Conservation (phyloP, 2,888 invertebrate species). For the Ochropleura plecta region DNA sequence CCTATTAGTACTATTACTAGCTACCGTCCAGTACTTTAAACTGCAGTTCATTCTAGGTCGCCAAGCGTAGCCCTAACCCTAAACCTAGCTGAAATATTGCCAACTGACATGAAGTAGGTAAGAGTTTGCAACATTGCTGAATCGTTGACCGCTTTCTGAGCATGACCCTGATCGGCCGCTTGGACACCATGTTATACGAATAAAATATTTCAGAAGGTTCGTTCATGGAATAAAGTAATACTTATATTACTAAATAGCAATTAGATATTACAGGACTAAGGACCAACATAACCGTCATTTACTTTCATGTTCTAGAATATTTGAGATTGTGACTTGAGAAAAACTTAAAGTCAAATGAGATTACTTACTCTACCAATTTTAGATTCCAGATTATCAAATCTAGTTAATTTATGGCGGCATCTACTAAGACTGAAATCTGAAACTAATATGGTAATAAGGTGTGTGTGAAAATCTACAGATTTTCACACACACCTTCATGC, state of each 20-base stretch:
- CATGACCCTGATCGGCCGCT: constrained; percentile 1
- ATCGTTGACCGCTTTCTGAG: constrained; percentile 1
- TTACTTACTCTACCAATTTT: background rate
- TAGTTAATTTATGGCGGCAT: background rate
- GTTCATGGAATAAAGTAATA: background rate
- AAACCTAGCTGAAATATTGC: constrained; percentile 24
- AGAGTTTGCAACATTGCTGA: constrained; percentile 8
- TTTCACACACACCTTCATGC: no score
- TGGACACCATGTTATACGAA: no score
- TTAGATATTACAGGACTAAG: background rate
- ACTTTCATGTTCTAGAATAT: background rate
- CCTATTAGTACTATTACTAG: constrained; percentile 7
- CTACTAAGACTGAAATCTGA: background rate
- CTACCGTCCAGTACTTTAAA: background rate
- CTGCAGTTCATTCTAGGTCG: background rate
- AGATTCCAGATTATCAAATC: background rate
- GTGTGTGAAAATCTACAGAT: background rate
- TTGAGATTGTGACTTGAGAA: background rate
- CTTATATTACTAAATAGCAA: background rate
- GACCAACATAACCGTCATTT: background rate
- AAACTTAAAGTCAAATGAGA: background rate
- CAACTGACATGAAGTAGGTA: constrained; percentile 2
- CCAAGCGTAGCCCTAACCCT: background rate
- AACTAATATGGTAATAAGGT: background rate
- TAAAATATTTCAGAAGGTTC: constrained; percentile 6